These are phyloP conservation scores for Episyrphus balteatus DNA, from an alignment of 1,140 invertebrate species.

Conservation along the genomic window DNA sequence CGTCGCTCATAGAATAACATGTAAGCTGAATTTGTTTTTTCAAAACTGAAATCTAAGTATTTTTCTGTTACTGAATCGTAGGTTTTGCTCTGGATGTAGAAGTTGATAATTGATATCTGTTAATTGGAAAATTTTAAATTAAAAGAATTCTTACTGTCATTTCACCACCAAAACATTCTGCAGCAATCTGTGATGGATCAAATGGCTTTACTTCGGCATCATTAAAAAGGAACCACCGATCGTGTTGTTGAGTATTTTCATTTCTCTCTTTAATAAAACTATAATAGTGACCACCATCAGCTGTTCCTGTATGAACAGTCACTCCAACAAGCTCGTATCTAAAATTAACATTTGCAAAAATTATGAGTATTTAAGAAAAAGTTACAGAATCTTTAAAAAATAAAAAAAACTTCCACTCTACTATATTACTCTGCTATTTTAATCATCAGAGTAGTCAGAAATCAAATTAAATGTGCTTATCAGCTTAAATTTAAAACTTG, in stretches of 20 bases:
- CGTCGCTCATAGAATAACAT: conserved; percentile 90
- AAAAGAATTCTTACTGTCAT: conserved; percentile 60
- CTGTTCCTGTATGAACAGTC: conserved; percentile 91
- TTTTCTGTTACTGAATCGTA: conserved; percentile 93
- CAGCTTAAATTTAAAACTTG: too few species aligned
- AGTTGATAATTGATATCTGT: conserved; percentile 5
- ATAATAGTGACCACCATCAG: conserved; percentile 94
- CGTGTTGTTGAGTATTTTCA: conserved; percentile 39
- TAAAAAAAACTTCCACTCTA: too few species aligned
- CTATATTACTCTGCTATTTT: too few species aligned
- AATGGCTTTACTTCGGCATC: conserved; percentile 94
- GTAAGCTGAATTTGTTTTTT: conserved; percentile 95
- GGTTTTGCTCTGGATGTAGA: conserved; percentile 77
- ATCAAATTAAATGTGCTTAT: too few species aligned
- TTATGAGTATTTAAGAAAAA: too few species aligned
- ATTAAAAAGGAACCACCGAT: conserved; percentile 92
- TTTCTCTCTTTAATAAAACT: conserved; percentile 85
- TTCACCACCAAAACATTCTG: conserved; percentile 93
- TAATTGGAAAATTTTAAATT: conserved; percentile 1
- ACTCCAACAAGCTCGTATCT: conserved; percentile 92
- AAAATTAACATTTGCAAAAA: conserved; percentile 24
- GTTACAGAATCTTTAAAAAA: too few species aligned
- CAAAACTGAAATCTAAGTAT: conserved; percentile 94
- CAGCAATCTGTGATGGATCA: conserved; percentile 84
- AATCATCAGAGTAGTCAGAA: too few species aligned